Percentiles rank a stretch among this genome's conserved stretches.
Conservation (phyloP, 2,888 invertebrate genomes). For the Pterobdella sp. region DNA sequence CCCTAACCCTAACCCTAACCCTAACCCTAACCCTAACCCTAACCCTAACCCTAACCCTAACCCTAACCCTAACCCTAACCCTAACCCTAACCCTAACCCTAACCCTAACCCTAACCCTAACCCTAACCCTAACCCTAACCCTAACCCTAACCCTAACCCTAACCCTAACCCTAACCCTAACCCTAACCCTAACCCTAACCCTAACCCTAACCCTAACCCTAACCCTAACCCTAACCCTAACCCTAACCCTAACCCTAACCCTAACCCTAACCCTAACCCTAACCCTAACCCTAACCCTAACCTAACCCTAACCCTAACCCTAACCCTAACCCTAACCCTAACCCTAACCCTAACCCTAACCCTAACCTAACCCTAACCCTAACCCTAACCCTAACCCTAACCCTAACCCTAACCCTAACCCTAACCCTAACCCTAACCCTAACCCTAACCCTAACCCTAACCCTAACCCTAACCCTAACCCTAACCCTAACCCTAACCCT, state of each 20-base stretch:
- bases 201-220: not conserved
- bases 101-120: constrained; percentile 35
- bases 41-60: constrained; percentile 37
- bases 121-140: constrained; percentile 32
- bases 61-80: constrained; percentile 38
- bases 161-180: constrained; percentile 35
- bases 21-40: constrained; percentile 37
- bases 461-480: constrained; percentile 7
- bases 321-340: constrained; percentile 40
- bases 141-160: constrained; percentile 35
- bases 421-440: constrained; percentile 6
- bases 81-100: constrained; percentile 35
- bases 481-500: not conserved
- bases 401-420: constrained; percentile 34
- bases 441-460: constrained; percentile 15
- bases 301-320: constrained; percentile 37
- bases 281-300: constrained; percentile 32
- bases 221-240: not conserved
- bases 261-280: not conserved
- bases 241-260: not conserved
- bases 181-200: constrained; percentile 37
- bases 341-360: constrained; percentile 35
- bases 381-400: constrained; percentile 38
- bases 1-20: constrained; percentile 36
- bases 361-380: constrained; percentile 37